These are phyloP conservation scores for Condylostylus longicornis DNA, from an alignment of 1,140 invertebrate genomes.

Conservation along the genomic window DNA sequence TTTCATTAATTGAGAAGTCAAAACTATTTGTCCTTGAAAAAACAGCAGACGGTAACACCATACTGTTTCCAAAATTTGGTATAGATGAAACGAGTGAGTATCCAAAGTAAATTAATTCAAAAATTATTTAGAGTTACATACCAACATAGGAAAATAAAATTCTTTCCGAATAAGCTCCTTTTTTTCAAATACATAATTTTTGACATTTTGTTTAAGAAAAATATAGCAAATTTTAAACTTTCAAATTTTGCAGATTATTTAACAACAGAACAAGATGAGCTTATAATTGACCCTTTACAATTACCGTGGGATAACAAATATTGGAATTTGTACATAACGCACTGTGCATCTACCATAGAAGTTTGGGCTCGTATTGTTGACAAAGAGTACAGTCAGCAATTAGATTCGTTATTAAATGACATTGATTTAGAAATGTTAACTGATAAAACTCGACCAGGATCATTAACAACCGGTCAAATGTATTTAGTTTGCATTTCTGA, in stretches of 20 bases:
- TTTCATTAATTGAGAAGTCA: slow-evolving; percentile 14
- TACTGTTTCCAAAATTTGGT: slow-evolving; percentile 18
- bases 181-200: no score
- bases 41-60: slow-evolving; percentile 12
- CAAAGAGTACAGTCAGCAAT: slow-evolving; percentile 16
- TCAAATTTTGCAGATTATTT: no score
- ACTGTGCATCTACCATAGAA: slow-evolving; percentile 21
- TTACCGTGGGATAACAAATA: slow-evolving; percentile 13
- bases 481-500: slow-evolving; percentile 23
- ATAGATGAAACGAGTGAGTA: slow-evolving; percentile 1
- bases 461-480: slow-evolving; percentile 10
- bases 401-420: slow-evolving; percentile 19
- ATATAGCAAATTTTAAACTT: no score
- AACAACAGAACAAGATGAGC: no score
- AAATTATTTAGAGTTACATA: no score
- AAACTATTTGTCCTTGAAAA: slow-evolving; percentile 18
- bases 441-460: slow-evolving; percentile 7
- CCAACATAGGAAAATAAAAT: no score
- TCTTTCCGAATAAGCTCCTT: no score
- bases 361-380: slow-evolving; percentile 26
- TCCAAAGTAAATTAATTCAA: slow-evolving; percentile 3
- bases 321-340: slow-evolving; percentile 27
- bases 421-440: slow-evolving; percentile 18
- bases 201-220: no score
- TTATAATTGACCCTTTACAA: no score